Base-by-base conservation (phyloP, 35 echinoderm and acorn worm genomes). In the Apostichopus californicus region DNA sequence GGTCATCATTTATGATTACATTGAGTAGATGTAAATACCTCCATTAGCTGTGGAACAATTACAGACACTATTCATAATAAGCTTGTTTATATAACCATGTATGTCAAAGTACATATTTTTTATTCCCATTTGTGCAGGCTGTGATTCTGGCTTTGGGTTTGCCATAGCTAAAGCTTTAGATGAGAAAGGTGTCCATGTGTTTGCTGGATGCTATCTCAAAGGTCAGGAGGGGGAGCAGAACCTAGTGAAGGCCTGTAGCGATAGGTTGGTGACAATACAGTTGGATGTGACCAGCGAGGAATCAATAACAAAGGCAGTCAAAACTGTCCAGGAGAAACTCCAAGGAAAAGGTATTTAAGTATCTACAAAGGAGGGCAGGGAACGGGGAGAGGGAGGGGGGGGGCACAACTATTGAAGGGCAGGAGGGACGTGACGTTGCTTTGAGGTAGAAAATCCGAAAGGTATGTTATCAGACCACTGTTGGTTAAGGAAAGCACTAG, bases 71-170 rank as follows among this genome's bases (percentile, higher is more conserved):
- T 46, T 46, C 0, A 46, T 46, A 46, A 46, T 46, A 46, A 46
- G 34, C 34, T 46, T 46, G 34, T 46, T 46, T 46, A 28, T 46
- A 46, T 46, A 46, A 46, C 34, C 34, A 46, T 46, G 34, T 46
- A 46, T 46, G 34, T 46, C 34, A 46, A 46, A 46, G 34, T 46
- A 46, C 34, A 46, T 46, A 46, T 46, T 46, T 46, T 68, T 68
- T 68, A 13, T 54, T 60, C 20, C 21, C 57, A 46, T 46, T 46
- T 46, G 34, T 46, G 22, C 34, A 93, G 92, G 92, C 15, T 93
- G 92, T 93, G 92, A 93, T 57, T 89, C 86, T 64, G 92, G 92
- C 5, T 80, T 93, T 57, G 92, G 92, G 5, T 73, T 70, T 24
- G 87, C 25, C 25, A 28, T 52, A 22, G 77, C 77, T 13, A 79